A percentile compares a stretch with the other conserved stretches of the same genome.
Conservation (phyloP, 2,797 vertebrate genomes). For the Gymnothorax javanicus region DNA sequence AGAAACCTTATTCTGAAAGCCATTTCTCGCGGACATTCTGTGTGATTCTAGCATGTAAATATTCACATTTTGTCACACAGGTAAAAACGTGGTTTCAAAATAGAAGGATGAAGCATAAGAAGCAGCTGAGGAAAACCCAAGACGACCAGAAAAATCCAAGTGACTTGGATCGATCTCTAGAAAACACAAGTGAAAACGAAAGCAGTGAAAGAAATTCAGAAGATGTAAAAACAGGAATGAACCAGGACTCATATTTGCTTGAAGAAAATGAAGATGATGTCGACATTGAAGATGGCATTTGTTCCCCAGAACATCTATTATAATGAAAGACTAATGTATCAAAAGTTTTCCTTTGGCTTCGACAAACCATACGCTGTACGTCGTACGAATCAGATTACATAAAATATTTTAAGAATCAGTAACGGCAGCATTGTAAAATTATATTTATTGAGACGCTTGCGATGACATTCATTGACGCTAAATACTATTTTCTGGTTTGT, state of each 20-base stretch:
- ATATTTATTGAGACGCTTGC: conserved; percentile 52
- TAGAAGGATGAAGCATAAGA: conserved; percentile 98
- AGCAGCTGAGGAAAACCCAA: conserved; percentile 90
- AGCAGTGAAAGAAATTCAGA: conserved; percentile 61
- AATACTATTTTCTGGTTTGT: conserved; percentile 22
- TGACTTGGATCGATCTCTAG: conserved; percentile 72
- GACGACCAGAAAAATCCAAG: conserved; percentile 84
- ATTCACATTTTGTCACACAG: conserved; percentile 61
- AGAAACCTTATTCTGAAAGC: neutral
- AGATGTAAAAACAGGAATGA: conserved; percentile 61
- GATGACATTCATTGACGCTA: conserved; percentile 31
- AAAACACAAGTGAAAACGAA: conserved; percentile 78
- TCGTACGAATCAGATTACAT: conserved; percentile 40
- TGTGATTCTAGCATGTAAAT: conserved; percentile 25
- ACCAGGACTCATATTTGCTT: conserved; percentile 76
- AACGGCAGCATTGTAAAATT: conserved; percentile 36
- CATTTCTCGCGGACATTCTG: neutral
- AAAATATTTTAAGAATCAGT: conserved; percentile 28
- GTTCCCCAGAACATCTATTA: conserved; percentile 79
- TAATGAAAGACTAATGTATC: conserved; percentile 59
- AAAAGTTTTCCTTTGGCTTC: conserved; percentile 26
- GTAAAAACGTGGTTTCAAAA: conserved; percentile 99
- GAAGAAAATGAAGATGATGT: conserved; percentile 91
- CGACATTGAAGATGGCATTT: conserved; percentile 88
- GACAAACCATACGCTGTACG: conserved; percentile 55